Evolutionary conservation across 2,888 invertebrate species (phyloP).

Genomic region (Encarsia formosa): DNA sequence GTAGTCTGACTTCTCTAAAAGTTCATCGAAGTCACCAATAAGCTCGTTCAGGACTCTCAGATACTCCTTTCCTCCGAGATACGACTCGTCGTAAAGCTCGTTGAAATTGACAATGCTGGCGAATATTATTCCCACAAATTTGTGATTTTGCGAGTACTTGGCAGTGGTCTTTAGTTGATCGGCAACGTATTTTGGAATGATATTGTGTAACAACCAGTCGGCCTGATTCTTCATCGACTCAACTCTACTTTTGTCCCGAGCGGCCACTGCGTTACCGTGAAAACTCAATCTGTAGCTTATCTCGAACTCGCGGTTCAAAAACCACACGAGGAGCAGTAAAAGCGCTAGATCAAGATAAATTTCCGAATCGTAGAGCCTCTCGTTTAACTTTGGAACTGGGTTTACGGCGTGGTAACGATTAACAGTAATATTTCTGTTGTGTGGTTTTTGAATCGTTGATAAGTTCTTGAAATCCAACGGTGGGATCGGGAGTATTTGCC

Average conservation of each 20-base stretch:
- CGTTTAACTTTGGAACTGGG: conserved; percentile 35
- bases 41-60: conserved; percentile 91
- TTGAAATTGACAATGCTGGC: conserved; percentile 96
- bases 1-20: conserved; percentile 77
- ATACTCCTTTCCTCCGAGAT: conserved; percentile 91
- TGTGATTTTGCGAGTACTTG: conserved; percentile 91
- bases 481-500: too few species aligned
- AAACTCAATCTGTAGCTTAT: conserved; percentile 90
- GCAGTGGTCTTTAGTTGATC: conserved; percentile 90
- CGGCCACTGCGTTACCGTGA: conserved; percentile 87
- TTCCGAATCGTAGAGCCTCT: conserved; percentile 60
- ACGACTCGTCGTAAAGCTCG: conserved; percentile 97
- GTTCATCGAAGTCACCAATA: conserved; percentile 93
- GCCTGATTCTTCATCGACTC: conserved; percentile 93
- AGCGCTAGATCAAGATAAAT: conserved; percentile 78
- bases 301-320: conserved; percentile 92
- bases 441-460: too few species aligned
- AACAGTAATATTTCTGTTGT: too few species aligned
- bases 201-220: conserved; percentile 93
- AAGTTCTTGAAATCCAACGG: too few species aligned
- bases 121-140: conserved; percentile 88
- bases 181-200: conserved; percentile 92
- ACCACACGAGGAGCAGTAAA: conserved; percentile 83
- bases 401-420: too few species aligned
- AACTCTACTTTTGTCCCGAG: conserved; percentile 81